phyloP scores from a whole-genome alignment of 2,797 vertebrate species.

The Pantherophis vulpinus region DNA sequence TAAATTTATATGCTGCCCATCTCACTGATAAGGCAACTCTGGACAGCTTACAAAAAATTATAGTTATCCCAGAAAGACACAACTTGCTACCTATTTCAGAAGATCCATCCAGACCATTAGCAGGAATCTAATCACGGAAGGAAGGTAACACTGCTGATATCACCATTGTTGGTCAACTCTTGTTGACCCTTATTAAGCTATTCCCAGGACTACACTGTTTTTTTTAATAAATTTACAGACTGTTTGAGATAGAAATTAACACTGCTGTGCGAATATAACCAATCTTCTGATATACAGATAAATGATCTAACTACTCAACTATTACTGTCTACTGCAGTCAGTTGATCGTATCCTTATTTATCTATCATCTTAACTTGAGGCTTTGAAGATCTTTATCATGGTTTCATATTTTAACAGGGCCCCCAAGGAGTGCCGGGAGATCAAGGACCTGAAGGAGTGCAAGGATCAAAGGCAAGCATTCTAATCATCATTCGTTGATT shows the following conservation, averaged over 20 bases:
- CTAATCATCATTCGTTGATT: constrained; percentile 25
- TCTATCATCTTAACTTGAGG: background rate
- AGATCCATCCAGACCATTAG: background rate
- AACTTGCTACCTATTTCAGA: background rate
- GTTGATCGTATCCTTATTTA: constrained; percentile 18
- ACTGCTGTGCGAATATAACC: background rate
- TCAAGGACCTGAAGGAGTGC: constrained; percentile 80
- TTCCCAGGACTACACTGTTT: background rate
- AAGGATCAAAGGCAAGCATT: constrained; percentile 84
- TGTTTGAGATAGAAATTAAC: background rate
- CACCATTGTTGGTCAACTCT: background rate
- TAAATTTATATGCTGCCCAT: background rate
- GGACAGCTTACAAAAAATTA: background rate
- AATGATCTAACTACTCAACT: background rate
- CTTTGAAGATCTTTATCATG: constrained; percentile 28
- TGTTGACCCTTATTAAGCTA: background rate
- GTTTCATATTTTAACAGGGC: constrained; percentile 72
- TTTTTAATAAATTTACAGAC: background rate
- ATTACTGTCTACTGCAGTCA: background rate
- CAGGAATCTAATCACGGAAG: background rate
- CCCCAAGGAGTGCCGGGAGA: constrained; percentile 84
- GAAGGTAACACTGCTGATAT: background rate
- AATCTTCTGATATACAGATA: background rate
- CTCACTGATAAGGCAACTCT: background rate
- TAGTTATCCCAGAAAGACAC: background rate